phyloP scores from a whole-genome alignment of 2,888 invertebrate species.

The Drosophila histrio region DNA sequence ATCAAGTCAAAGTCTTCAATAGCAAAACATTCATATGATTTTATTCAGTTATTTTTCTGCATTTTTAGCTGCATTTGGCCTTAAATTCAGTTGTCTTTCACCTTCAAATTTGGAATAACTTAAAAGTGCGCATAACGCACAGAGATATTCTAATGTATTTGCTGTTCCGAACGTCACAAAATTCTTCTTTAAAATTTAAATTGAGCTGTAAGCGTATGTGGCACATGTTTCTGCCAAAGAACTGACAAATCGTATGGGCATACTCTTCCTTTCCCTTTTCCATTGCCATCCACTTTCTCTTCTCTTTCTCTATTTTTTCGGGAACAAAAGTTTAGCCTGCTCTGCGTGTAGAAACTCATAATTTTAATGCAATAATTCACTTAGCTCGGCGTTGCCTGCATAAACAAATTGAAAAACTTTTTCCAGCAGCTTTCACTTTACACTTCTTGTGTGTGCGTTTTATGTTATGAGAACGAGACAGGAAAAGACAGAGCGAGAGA shows the following conservation, averaged over 20 bases:
- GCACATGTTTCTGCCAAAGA: constrained; percentile 8
- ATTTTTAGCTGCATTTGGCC: too few relatives aligned
- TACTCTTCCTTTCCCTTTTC: neutral
- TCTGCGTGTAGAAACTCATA: constrained; percentile 49
- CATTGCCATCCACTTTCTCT: neutral
- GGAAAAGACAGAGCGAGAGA: neutral
- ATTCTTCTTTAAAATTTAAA: constrained; percentile 2
- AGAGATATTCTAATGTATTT: neutral
- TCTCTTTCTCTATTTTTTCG: neutral
- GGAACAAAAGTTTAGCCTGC: constrained; percentile 25
- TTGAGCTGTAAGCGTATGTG: neutral
- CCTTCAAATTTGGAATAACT: neutral
- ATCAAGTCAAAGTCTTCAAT: too few relatives aligned
- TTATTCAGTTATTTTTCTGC: too few relatives aligned
- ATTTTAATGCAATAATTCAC: constrained; percentile 73
- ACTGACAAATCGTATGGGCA: constrained; percentile 9
- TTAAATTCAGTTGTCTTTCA: neutral
- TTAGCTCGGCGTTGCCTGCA: constrained; percentile 60
- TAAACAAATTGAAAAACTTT: constrained; percentile 80
- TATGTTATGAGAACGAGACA: neutral
- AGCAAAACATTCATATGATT: too few relatives aligned
- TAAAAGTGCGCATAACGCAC: neutral
- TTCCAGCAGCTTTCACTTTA: constrained; percentile 61
- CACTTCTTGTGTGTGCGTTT: constrained; percentile 29
- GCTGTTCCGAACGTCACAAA: neutral